Conservation (phyloP, 2,888 invertebrate genomes). For the Sepioteuthis lessoniana region DNA sequence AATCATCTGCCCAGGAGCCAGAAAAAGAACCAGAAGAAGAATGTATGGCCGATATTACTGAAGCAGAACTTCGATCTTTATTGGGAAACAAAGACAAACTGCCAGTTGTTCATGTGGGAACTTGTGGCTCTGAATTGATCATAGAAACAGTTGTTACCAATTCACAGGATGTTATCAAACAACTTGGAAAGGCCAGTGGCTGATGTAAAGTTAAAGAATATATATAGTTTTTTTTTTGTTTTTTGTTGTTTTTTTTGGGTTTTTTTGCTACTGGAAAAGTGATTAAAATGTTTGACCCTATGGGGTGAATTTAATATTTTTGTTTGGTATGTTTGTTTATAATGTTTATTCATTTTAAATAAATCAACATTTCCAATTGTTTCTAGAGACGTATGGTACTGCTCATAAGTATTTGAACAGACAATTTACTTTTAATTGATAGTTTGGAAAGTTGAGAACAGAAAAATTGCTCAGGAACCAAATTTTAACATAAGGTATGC, state of each 20-base stretch:
- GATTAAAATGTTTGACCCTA: no score
- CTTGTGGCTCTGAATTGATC: neutral
- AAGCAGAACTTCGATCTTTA: slow-evolving; percentile 36
- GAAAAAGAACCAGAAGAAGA: slow-evolving; percentile 25
- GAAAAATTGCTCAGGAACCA: no score
- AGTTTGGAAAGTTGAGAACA: no score
- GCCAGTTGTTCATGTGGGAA: slow-evolving; percentile 36
- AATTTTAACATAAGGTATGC: no score
- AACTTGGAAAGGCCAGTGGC: slow-evolving; percentile 4
- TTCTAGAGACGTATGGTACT: neutral
- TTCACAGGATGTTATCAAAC: slow-evolving; percentile 25
- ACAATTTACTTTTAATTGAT: no score
- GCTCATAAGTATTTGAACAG: no score
- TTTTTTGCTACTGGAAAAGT: neutral
- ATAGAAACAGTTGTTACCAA: slow-evolving; percentile 35
- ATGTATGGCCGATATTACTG: neutral
- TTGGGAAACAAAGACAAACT: slow-evolving; percentile 34
- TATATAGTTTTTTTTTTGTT: neutral
- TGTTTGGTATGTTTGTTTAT: neutral
- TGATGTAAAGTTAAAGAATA: neutral
- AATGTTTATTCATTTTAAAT: neutral
- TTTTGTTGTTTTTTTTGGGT: neutral
- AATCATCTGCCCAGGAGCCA: neutral
- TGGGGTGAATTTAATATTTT: neutral
- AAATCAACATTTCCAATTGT: neutral